Conservation (phyloP, 2,797 vertebrate species). For the Dryobates pubescens region DNA sequence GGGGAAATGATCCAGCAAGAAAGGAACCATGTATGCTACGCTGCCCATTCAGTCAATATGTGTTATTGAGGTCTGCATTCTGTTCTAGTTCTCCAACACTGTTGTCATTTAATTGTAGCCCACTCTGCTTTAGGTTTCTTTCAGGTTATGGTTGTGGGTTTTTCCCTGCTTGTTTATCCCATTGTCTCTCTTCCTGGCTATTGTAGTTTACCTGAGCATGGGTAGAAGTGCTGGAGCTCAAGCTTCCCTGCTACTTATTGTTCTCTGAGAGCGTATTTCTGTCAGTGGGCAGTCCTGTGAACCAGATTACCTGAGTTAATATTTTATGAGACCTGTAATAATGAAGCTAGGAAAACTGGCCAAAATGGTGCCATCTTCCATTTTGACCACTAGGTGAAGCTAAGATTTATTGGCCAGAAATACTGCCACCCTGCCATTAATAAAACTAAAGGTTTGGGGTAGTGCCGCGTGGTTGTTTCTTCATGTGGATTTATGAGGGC, state of each 20-base stretch:
- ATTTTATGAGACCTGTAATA: neutral
- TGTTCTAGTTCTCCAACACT: neutral
- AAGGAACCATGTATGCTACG: rapidly evolving
- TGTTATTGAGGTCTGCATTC: neutral
- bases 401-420: neutral
- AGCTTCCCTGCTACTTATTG: neutral
- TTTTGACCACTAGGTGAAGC: neutral
- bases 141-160: neutral
- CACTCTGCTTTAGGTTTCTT: neutral
- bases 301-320: neutral
- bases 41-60: neutral
- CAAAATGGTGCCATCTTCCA: neutral
- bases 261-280: neutral
- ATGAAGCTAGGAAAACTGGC: neutral
- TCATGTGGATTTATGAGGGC: conserved; percentile 35
- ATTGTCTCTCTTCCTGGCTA: neutral
- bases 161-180: neutral
- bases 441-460: conserved; percentile 7
- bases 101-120: neutral
- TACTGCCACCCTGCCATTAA: conserved; percentile 2
- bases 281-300: neutral
- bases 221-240: neutral
- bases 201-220: neutral
- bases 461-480: conserved; percentile 2
- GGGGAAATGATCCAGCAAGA: neutral